phyloP scores from a whole-genome alignment of 1,140 invertebrate genomes.

The Drosophila lacteicornis region DNA sequence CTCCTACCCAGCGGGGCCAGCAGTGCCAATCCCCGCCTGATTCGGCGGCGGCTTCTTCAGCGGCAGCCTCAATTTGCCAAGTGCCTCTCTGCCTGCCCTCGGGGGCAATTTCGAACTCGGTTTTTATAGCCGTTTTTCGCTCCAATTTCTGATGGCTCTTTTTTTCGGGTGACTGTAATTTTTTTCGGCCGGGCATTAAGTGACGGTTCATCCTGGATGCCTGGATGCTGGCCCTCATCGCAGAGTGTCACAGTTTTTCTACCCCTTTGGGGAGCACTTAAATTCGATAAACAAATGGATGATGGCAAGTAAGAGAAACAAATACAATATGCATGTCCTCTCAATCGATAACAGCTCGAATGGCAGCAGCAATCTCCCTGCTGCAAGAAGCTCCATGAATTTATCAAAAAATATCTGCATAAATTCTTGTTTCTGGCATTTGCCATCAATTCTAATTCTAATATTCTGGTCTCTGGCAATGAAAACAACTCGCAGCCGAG shows the following conservation, averaged over 20 bases:
- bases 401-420: conserved; percentile 58
- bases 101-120: conserved; percentile 46
- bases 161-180: conserved; percentile 60
- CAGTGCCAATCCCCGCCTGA: conserved; percentile 14
- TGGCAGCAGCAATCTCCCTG: neutral
- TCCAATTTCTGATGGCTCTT: conserved; percentile 35
- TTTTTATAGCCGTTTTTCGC: conserved; percentile 33
- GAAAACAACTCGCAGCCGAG: conserved; percentile 2
- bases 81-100: conserved; percentile 46
- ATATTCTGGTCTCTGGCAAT: conserved; percentile 20
- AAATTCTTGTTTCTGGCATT: conserved; percentile 40
- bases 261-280: conserved; percentile 43
- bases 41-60: conserved; percentile 61
- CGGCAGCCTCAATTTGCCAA: conserved; percentile 71
- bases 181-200: conserved; percentile 28
- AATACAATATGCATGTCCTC: conserved; percentile 28
- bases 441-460: conserved; percentile 53
- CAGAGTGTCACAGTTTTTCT: conserved; percentile 22
- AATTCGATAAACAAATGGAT: conserved; percentile 55
- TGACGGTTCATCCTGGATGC: conserved; percentile 21
- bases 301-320: conserved; percentile 8
- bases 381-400: conserved; percentile 31
- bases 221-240: neutral
- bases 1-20: conserved; percentile 15
- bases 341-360: conserved; percentile 30